A percentile compares a stretch with the other conserved stretches of the same genome.
Conservation (phyloP, 2,113 vertebrate genomes). For the Myiagra hebetior region DNA sequence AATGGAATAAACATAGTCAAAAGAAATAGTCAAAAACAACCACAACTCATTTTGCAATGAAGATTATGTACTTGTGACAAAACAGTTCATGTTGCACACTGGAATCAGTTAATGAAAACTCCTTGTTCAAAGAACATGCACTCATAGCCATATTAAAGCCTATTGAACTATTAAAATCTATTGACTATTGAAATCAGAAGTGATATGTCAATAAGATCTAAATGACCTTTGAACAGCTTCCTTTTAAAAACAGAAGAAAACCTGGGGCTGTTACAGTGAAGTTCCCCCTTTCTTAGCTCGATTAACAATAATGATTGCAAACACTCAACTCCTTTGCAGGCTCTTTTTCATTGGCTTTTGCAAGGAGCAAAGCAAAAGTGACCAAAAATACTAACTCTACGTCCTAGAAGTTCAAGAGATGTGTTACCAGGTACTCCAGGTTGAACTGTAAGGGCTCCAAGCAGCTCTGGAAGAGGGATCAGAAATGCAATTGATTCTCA, state of each 20-base stretch:
- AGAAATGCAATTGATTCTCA: constrained; percentile 20
- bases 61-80: background rate
- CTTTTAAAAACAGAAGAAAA: background rate
- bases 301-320: background rate
- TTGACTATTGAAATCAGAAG: background rate
- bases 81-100: background rate
- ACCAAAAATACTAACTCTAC: fast-evolving
- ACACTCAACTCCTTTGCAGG: background rate
- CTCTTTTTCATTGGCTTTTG: background rate
- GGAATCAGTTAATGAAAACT: background rate
- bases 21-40: background rate
- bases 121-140: background rate
- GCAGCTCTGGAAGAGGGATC: constrained; percentile 1
- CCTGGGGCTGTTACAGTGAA: background rate
- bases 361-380: background rate
- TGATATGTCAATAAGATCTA: background rate
- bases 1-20: background rate
- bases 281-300: fast-evolving
- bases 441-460: background rate
- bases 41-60: background rate
- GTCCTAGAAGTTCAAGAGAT: background rate
- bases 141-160: background rate
- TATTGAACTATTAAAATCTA: background rate
- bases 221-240: background rate
- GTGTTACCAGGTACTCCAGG: background rate